Conservation (phyloP, 2,113 vertebrate genomes). For the Scytalopus superciliaris region DNA sequence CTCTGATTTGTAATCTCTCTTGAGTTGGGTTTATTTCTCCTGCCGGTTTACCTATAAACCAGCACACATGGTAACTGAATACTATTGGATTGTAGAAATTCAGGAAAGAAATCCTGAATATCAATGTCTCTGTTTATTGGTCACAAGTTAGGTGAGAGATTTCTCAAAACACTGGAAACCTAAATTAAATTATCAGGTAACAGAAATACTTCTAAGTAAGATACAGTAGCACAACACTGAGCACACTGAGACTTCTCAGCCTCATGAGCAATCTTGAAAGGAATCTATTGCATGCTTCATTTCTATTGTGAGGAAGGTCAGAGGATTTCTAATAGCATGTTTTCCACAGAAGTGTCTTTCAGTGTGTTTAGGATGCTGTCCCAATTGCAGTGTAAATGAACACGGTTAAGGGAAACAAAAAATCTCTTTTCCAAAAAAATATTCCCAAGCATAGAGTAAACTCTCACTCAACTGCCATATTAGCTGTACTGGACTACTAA, state of each 20-base stretch:
- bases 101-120: neutral
- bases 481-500: neutral
- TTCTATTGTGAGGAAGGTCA: neutral
- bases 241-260: neutral
- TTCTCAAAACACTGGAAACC: neutral
- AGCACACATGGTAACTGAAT: neutral
- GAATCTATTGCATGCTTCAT: neutral
- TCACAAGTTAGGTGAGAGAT: neutral
- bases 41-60: too few relatives aligned
- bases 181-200: neutral
- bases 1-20: too few relatives aligned
- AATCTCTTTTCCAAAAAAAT: neutral
- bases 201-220: neutral
- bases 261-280: neutral
- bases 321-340: neutral
- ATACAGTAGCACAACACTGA: neutral
- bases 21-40: too few relatives aligned
- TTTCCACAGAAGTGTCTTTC: neutral
- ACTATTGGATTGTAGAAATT: neutral
- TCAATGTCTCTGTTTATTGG: neutral
- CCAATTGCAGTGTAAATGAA: neutral
- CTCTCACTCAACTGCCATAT: neutral
- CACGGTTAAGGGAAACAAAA: neutral
- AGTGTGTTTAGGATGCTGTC: neutral
- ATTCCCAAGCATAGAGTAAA: neutral